Evolutionary conservation across 2,113 vertebrate genomes (phyloP), one percentile per base, ranked within the genome.

Genomic region (Recurvirostra avosetta): DNA sequence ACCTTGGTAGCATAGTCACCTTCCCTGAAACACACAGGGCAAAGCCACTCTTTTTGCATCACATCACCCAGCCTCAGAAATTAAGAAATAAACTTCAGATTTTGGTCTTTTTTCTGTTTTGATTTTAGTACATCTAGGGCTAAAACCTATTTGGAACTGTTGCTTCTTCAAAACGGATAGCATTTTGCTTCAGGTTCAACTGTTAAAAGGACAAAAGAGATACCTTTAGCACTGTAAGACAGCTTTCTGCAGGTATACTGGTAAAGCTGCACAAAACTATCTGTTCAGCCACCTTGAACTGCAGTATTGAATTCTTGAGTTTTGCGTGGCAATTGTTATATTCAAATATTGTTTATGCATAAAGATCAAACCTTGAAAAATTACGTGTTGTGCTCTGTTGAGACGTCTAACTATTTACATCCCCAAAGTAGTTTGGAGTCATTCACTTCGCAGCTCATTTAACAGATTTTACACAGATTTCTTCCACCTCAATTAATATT

Each of bases 311-410:
- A 68, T 83, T 59, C 61, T 56, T 40, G 12, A 87, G 23, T 43
- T 58, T 50, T 83, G 3, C 3, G 1, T 68, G 27, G 10, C 41
- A 95, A 52, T 55, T 67, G 2, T 79, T 79, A 71, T 27, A 93
- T 30, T 96, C 74, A 93, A 85, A 47, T 77, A 86, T 22, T 94
- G 29, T 55, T 94, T 89, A 55, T 5, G 1, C 18, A 40, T 32
- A 45, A 74, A 96, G 77, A 87, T 36, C 21, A 95, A 94, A 88
- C 43, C 74, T 70, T 92, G 75, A 66, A 61, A 96, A 95, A 53
- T 36, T 34, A 45, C 0, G 8, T n/a, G 11, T n/a, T 72, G 88
- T 81, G 9, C 43, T 93, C 53, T 72, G 32, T 30, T 41, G 34
- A 94, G 40, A 62, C 73, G 55, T 40, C 30, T 49, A 43, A 67